Conservation (phyloP, 2,797 vertebrate genomes). For the Pangasius djambal region DNA sequence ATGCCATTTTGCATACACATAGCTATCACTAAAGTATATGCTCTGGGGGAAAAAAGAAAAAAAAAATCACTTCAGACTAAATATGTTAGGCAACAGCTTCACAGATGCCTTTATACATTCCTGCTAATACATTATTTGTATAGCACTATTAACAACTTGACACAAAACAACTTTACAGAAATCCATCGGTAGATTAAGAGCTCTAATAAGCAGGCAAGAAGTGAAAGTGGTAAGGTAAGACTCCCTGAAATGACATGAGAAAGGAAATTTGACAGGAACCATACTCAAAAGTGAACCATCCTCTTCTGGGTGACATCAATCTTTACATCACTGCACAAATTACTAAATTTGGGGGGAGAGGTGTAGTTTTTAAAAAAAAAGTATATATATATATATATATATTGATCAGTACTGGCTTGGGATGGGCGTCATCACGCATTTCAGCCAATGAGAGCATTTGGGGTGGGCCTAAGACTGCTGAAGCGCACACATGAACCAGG, state of each 20-base stretch:
- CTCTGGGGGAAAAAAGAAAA: background rate
- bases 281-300: background rate
- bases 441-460: too few relatives aligned
- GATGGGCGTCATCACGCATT: too few relatives aligned
- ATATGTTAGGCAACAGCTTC: background rate
- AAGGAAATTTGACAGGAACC: background rate
- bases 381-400: too few relatives aligned
- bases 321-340: background rate
- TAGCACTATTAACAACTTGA: background rate
- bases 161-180: background rate
- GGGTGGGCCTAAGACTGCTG: too few relatives aligned
- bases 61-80: background rate
- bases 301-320: background rate
- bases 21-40: background rate
- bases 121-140: background rate
- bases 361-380: too few relatives aligned
- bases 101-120: background rate
- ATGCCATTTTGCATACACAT: background rate
- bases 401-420: too few relatives aligned
- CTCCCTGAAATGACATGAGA: background rate
- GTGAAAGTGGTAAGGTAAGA: too few relatives aligned
- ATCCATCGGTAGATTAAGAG: background rate
- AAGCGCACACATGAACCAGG: too few relatives aligned
- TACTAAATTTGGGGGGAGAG: background rate
- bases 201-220: background rate